Conservation (phyloP, 2,888 invertebrate genomes). For the Abrostola tripartita region DNA sequence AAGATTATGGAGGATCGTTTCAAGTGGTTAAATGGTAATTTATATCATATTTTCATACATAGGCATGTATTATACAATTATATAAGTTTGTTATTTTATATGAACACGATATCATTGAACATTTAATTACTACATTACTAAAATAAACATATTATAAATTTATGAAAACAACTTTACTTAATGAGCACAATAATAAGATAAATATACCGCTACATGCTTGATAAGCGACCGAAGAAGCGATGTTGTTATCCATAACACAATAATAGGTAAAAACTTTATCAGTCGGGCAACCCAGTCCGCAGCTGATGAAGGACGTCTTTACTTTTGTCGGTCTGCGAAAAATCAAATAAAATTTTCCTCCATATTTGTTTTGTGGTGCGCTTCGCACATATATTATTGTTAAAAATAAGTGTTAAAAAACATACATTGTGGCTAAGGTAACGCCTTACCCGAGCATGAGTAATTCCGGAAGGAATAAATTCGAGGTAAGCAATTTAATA, state of each 20-base stretch:
- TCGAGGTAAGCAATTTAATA: slow-evolving; percentile 87
- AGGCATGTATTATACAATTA: no score
- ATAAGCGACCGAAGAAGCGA: not conserved
- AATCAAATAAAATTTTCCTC: slow-evolving; percentile 69
- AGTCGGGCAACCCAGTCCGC: slow-evolving; percentile 57
- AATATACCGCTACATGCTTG: no score
- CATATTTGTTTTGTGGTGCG: slow-evolving; percentile 73
- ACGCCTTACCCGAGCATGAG: slow-evolving; percentile 88
- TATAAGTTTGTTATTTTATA: no score
- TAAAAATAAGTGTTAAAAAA: slow-evolving; percentile 59
- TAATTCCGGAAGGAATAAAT: slow-evolving; percentile 90
- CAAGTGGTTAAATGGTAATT: slow-evolving; percentile 2
- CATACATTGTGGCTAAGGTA: slow-evolving; percentile 85
- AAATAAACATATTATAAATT: no score
- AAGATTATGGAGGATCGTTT: slow-evolving; percentile 17
- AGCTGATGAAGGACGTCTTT: slow-evolving; percentile 58
- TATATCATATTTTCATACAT: not conserved
- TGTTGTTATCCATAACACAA: not conserved
- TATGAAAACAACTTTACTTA: no score
- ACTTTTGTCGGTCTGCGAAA: slow-evolving; percentile 61
- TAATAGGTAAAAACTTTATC: slow-evolving; percentile 6
- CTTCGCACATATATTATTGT: slow-evolving; percentile 52
- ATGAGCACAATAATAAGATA: no score
- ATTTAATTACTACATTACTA: no score
- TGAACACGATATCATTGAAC: no score